phyloP scores from a whole-genome alignment of 2,888 invertebrate species.

The Muscina levida region DNA sequence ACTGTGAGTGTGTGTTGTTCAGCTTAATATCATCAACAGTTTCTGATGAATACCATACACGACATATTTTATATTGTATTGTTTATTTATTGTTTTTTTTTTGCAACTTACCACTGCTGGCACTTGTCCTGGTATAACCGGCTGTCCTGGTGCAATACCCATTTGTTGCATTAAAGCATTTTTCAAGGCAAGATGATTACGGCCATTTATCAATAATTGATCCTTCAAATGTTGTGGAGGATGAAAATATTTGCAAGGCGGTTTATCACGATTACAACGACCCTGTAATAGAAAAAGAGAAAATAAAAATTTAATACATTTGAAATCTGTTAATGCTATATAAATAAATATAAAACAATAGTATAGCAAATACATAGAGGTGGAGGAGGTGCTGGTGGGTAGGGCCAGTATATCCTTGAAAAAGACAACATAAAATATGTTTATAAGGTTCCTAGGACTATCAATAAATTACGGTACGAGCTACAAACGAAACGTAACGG shows the following conservation, averaged over 20 bases:
- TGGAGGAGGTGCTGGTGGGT: too few species aligned
- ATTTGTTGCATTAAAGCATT: constrained; percentile 98
- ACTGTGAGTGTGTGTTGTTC: too few species aligned
- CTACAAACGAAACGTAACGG: neutral
- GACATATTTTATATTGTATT: too few species aligned
- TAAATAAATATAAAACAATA: constrained; percentile 16
- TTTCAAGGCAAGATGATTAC: constrained; percentile 99
- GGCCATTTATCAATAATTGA: constrained; percentile 99
- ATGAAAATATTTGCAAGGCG: constrained; percentile 99
- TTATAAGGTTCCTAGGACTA: constrained; percentile 44
- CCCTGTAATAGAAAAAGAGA: constrained; percentile 84
- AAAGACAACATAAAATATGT: constrained; percentile 57
- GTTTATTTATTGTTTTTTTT: too few species aligned
- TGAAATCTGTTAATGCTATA: constrained; percentile 31
- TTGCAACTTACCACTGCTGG: constrained; percentile 90
- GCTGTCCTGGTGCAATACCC: constrained; percentile 95
- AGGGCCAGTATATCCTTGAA: too few species aligned
- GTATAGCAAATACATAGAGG: neutral
- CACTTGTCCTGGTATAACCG: constrained; percentile 94
- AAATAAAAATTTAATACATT: neutral
- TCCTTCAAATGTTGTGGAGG: constrained; percentile 99
- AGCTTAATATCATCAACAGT: too few species aligned
- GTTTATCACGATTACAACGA: constrained; percentile 99
- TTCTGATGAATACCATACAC: too few species aligned
- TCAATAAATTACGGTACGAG: constrained; percentile 59